Base-by-base conservation (phyloP, 2,797 vertebrate genomes). In the Sebastolobus alascanus region DNA sequence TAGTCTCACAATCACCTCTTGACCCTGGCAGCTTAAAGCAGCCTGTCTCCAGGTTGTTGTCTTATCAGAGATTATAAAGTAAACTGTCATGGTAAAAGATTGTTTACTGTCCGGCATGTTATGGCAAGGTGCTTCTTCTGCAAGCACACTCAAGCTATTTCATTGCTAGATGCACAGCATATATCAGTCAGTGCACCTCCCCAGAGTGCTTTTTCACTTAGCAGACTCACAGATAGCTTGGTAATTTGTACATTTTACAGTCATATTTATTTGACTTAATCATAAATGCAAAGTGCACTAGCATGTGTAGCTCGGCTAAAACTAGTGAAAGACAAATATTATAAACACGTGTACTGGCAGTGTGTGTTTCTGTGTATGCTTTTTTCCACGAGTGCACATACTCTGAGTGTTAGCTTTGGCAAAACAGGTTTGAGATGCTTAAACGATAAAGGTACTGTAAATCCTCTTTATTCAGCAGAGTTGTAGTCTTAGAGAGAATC, bases 391-490 rank as follows among this genome's bases (percentile, higher is more conserved):
- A 64, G 68, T 66, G 80, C 70, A 46, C 69, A 87, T 90, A 79
- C 73, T 80, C 71, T 0, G 20, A 84, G 85, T 84, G 81, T 92
- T 93, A 77, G 78, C 83, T 89, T 91, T 89, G 87, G 89, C 76
- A 64, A 72, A 90, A 73, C 83, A 85, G 85, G 83, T 84, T 69
- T 86, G 82, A 87, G 88, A 83, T 90, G 81, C 87, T 90, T 83
- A 73, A 69, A 80, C 55, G 80, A 84, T 86, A 83, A 91, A 92
- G 87, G 84, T 90, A 77, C 77, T 84, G 80, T 92, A 94, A 95
- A 94, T 94, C 92, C 91, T 90, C 83, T 81, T 93, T 86, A 92
- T 92, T 95, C 89, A 84, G 85, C 75, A 66, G 87, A 79, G 83
- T 93, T 87, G 86, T 86, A 74, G 87, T 92, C 77, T 84, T 83